Percentiles rank a stretch among this genome's conserved stretches.
Conservation (phyloP, 2,113 vertebrate genomes). For the Prunella fulvescens region DNA sequence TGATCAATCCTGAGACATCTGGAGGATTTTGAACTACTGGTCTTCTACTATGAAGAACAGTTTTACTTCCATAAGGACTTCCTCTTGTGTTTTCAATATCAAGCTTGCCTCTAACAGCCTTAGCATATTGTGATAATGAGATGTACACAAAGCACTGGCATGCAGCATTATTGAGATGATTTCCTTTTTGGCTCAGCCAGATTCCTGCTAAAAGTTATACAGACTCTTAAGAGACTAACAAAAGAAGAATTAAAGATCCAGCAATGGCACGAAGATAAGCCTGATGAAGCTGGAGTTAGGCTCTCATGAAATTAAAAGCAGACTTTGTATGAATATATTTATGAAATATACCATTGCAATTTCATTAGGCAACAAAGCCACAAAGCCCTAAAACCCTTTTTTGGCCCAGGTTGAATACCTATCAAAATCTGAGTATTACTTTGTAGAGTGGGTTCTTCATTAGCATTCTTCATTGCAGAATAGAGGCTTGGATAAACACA, state of each 20-base stretch:
- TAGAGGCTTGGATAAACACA: background rate
- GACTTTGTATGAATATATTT: slow-evolving; percentile 14
- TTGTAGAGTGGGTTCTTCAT: background rate
- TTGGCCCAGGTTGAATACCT: background rate
- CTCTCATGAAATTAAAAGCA: slow-evolving; percentile 52
- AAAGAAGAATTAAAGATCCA: slow-evolving; percentile 49
- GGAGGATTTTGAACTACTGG: slow-evolving; percentile 50
- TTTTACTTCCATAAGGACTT: slow-evolving; percentile 29
- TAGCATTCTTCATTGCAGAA: background rate
- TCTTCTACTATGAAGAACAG: slow-evolving; percentile 6
- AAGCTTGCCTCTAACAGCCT: slow-evolving; percentile 15
- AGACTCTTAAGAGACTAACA: slow-evolving; percentile 38
- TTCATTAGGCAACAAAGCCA: background rate
- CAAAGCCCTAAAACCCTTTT: background rate
- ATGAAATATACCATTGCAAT: slow-evolving; percentile 12
- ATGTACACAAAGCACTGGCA: slow-evolving; percentile 53
- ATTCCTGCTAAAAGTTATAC: slow-evolving; percentile 62
- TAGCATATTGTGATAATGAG: slow-evolving; percentile 44
- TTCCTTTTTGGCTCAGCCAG: slow-evolving; percentile 64
- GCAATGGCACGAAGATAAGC: slow-evolving; percentile 48
- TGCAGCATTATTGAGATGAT: slow-evolving; percentile 48
- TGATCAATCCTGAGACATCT: slow-evolving; percentile 6
- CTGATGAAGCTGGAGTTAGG: slow-evolving; percentile 11
- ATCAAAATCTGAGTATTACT: background rate
- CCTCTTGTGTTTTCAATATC: slow-evolving; percentile 45